A percentile compares a stretch with the other conserved stretches of the same genome.
phyloP scores from a whole-genome alignment of 2,113 vertebrate genomes.

The Hippocampus zosterae region DNA sequence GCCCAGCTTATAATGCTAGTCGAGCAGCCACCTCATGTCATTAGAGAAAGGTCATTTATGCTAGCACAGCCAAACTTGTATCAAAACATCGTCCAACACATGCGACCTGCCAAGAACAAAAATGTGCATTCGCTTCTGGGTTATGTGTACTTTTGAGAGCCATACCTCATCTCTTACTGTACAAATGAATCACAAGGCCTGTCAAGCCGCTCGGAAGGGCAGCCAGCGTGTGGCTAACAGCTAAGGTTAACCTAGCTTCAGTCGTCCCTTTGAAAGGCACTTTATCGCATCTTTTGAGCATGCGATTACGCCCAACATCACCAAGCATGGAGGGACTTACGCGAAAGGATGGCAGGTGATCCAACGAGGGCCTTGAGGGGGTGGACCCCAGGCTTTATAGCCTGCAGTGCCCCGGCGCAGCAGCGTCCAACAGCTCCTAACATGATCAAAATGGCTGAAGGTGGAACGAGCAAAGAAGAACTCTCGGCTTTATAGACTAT shows the following conservation, averaged over 20 bases:
- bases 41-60: slow-evolving; percentile 73
- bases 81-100: rapidly evolving
- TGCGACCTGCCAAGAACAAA: rapidly evolving
- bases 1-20: slow-evolving; percentile 10
- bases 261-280: slow-evolving; percentile 10
- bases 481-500: slow-evolving; percentile 58
- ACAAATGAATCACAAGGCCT: slow-evolving; percentile 36
- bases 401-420: slow-evolving; percentile 77
- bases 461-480: slow-evolving; percentile 60
- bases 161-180: rapidly evolving
- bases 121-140: rapidly evolving
- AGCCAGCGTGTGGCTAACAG: slow-evolving; percentile 46
- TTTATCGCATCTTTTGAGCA: neutral
- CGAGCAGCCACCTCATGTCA: slow-evolving; percentile 48
- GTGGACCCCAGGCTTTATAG: slow-evolving; percentile 74
- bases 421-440: slow-evolving; percentile 84
- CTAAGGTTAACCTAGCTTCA: slow-evolving; percentile 30
- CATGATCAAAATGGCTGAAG: slow-evolving; percentile 85
- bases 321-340: slow-evolving; percentile 50
- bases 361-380: slow-evolving; percentile 68
- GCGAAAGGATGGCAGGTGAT: slow-evolving; percentile 70
- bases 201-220: neutral
- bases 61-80: neutral
- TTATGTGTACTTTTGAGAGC: rapidly evolving
- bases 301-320: neutral